These are phyloP conservation scores for Acropora tenuis DNA, from an alignment of 64 coral and sea anemone genomes.

Conservation along the genomic window DNA sequence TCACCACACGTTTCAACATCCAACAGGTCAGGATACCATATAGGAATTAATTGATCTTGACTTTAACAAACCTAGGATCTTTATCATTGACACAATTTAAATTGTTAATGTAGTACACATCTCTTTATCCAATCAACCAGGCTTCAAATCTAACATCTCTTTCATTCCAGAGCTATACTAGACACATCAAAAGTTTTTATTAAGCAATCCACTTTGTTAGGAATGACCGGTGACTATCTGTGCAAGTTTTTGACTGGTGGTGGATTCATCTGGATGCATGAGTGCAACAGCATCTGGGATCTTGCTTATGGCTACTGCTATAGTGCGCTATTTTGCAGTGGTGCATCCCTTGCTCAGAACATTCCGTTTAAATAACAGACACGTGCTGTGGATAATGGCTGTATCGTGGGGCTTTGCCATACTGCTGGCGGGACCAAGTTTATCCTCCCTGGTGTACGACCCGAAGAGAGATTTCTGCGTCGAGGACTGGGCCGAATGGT, in stretches of 20 bases:
- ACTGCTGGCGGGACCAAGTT: constrained; percentile 35
- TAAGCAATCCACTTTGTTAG: not conserved
- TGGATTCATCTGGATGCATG: constrained; percentile 69
- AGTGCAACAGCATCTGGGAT: constrained; percentile 63
- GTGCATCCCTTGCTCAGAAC: constrained; percentile 28
- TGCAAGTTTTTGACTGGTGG: constrained; percentile 81
- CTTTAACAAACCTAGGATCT: too few relatives aligned
- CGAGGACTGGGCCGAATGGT: constrained; percentile 62
- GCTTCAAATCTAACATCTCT: too few relatives aligned
- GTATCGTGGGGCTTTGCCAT: constrained; percentile 53
- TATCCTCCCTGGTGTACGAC: constrained; percentile 45
- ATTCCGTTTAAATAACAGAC: constrained; percentile 31
- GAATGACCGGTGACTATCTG: constrained; percentile 41
- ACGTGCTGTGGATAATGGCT: constrained; percentile 27
- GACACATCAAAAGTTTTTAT: too few relatives aligned
- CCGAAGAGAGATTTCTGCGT: constrained; percentile 48
- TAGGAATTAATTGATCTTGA: too few relatives aligned
- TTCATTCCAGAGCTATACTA: too few relatives aligned
- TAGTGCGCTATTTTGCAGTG: constrained; percentile 57
- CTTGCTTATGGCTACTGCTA: constrained; percentile 54
- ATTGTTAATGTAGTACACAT: too few relatives aligned
- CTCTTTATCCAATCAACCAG: too few relatives aligned
- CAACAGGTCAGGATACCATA: constrained; percentile 6
- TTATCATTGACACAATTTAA: too few relatives aligned
- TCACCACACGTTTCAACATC: constrained; percentile 57